Conservation (phyloP, 2,113 vertebrate species). For the Engraulis encrasicolus region DNA sequence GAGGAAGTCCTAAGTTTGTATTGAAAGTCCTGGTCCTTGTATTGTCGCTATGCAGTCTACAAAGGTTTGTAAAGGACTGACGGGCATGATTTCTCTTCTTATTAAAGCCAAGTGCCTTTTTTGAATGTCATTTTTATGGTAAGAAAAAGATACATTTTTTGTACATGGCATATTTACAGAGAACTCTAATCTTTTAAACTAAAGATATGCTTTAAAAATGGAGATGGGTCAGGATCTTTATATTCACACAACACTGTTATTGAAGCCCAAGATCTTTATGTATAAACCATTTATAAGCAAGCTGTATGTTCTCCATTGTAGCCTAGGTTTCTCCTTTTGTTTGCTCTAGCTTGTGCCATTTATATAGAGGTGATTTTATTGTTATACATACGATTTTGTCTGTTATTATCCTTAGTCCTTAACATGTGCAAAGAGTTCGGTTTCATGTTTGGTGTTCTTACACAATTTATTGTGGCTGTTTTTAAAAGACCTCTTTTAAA, state of each 20-base stretch:
- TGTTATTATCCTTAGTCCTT: slow-evolving; percentile 55
- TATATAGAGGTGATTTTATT: slow-evolving; percentile 67
- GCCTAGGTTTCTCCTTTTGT: slow-evolving; percentile 51
- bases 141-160: slow-evolving; percentile 84
- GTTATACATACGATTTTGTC: slow-evolving; percentile 56
- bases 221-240: slow-evolving; percentile 77
- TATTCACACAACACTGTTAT: slow-evolving; percentile 77
- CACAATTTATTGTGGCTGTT: neutral
- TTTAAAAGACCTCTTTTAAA: neutral
- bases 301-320: slow-evolving; percentile 70
- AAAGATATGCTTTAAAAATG: slow-evolving; percentile 84
- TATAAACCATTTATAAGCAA: slow-evolving; percentile 50
- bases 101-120: slow-evolving; percentile 98
- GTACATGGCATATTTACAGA: slow-evolving; percentile 89
- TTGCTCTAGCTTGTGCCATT: slow-evolving; percentile 64
- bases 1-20: slow-evolving; percentile 48
- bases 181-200: slow-evolving; percentile 88
- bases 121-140: slow-evolving; percentile 91
- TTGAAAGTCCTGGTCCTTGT: slow-evolving; percentile 66
- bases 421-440: slow-evolving; percentile 56
- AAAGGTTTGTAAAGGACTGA: slow-evolving; percentile 86
- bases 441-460: slow-evolving; percentile 59
- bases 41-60: slow-evolving; percentile 83
- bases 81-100: slow-evolving; percentile 76
- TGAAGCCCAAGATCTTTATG: slow-evolving; percentile 62